Base-by-base conservation (phyloP, 2,113 vertebrate genomes). In the Macrotis lagotis region DNA sequence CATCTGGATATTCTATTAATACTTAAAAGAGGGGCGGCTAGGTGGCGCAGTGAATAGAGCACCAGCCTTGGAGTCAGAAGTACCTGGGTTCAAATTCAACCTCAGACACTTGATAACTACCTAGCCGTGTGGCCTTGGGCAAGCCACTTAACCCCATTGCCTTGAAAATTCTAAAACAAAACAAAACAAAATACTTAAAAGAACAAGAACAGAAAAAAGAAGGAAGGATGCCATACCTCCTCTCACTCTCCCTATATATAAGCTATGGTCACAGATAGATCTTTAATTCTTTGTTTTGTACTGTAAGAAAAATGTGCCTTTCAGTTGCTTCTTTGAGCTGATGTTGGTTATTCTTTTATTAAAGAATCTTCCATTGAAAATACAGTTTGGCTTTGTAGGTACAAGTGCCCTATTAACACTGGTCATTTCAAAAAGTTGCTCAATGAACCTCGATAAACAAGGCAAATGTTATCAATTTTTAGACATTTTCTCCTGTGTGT, bases 361-460 rank as follows among this genome's bases (percentile, higher is more conserved):
- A 51, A 12, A 93, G 92, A 96, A 91, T 24, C 19, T 94, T 90
- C 89, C 92, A 19, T 19, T 95, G 97, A 96, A 97, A 91, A 93
- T 93, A 91, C 89, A 28, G 50, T 0, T 97, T 98, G 94, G 47
- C n/a, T 98, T 97, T 95, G 88, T 97, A 14, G 0, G 96, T 97
- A 52, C 88, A 97, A 96, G 93, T 83, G 10, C 3, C 89, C 52
- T 92, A 92, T 92, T 92, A 50, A 95, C 95, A 94, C 96, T 97
- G 95, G 92, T 92, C 96, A 22, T 50, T 96, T 94, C 93, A 95
- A 91, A 94, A 89, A 51, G 93, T 91, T 92, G 47, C 31, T 93
- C 53, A 94, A 98, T 98, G 98, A 96, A 98, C 96, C 92, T 94
- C 94, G 94, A 95, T 48, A 97, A 98, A 95, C 97, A 97, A 97